These are phyloP conservation scores for Micromys minutus DNA, from an alignment of 2,113 vertebrate genomes.

Conservation along the genomic window DNA sequence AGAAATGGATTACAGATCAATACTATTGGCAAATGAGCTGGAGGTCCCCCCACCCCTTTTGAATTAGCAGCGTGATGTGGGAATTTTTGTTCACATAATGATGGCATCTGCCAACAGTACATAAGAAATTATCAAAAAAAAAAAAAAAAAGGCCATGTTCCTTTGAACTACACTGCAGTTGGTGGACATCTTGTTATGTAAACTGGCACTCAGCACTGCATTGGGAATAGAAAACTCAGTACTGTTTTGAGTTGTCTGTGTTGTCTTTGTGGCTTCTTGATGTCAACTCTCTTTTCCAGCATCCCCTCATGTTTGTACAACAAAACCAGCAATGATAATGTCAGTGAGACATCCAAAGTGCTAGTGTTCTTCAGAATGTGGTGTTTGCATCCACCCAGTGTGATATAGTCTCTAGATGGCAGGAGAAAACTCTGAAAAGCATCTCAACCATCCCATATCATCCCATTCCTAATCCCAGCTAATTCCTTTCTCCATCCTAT, in stretches of 20 bases:
- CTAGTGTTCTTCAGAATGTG: rapidly evolving
- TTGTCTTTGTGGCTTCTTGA: neutral
- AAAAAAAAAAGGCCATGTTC: neutral
- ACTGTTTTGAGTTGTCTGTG: neutral
- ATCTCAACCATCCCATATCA: neutral
- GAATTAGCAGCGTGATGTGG: neutral
- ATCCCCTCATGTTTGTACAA: neutral
- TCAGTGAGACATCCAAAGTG: rapidly evolving
- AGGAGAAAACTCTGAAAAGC: neutral
- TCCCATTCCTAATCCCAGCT: neutral
- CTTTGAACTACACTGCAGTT: rapidly evolving
- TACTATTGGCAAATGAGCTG: neutral
- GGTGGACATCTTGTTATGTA: neutral
- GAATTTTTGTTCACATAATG: neutral
- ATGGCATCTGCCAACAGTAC: neutral
- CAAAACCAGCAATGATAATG: neutral
- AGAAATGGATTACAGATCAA: neutral
- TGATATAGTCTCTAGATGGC: neutral
- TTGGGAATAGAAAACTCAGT: neutral
- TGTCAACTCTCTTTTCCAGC: neutral
- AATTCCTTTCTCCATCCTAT: too few relatives aligned
- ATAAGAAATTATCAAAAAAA: neutral
- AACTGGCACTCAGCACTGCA: neutral
- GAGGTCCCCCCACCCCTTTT: too few relatives aligned
- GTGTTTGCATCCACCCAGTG: rapidly evolving